Evolutionary conservation across 1,140 invertebrate species (phyloP).

Genomic region (Drosophila subobscura): DNA sequence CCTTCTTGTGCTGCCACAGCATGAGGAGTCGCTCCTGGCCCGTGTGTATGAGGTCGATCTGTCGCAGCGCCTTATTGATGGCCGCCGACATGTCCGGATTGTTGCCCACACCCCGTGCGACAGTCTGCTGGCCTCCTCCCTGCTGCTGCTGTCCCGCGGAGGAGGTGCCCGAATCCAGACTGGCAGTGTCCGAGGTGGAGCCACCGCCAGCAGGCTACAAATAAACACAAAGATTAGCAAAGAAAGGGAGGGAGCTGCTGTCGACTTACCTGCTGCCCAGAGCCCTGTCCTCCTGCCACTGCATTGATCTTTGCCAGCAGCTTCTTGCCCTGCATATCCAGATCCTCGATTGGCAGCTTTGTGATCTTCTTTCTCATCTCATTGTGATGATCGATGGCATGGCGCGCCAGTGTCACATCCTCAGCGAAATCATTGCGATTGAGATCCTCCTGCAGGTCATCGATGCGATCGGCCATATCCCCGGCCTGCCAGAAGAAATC

Average conservation of each 20-base stretch:
- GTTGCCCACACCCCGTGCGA: constrained; percentile 27
- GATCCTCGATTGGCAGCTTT: constrained; percentile 96
- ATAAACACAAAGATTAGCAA: background rate
- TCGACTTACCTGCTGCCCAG: constrained; percentile 52
- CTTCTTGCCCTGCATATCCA: constrained; percentile 89
- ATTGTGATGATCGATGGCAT: constrained; percentile 95
- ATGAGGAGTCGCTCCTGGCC: constrained; percentile 95
- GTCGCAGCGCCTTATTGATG: constrained; percentile 88
- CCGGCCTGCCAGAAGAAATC: constrained; percentile 97
- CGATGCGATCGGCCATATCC: constrained; percentile 95
- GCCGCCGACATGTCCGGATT: constrained; percentile 89
- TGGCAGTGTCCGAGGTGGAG: constrained; percentile 59
- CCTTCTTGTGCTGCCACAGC: constrained; percentile 96
- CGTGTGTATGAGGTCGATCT: constrained; percentile 92
- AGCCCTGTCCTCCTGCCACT: constrained; percentile 30
- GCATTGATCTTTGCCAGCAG: constrained; percentile 78
- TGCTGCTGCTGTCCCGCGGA: constrained; percentile 60
- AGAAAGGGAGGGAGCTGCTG: fast-evolving
- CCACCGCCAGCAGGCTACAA: constrained; percentile 40
- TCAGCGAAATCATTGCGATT: constrained; percentile 95
- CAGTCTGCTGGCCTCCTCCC: background rate
- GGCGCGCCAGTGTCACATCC: constrained; percentile 94
- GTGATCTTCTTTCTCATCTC: constrained; percentile 97
- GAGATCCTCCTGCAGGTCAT: constrained; percentile 95
- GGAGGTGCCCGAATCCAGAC: constrained; percentile 71